A percentile compares a stretch with the other conserved stretches of the same genome.
Evolutionary conservation across 2,888 invertebrate species (phyloP).

Genomic region (Drosophila setosimentum): DNA sequence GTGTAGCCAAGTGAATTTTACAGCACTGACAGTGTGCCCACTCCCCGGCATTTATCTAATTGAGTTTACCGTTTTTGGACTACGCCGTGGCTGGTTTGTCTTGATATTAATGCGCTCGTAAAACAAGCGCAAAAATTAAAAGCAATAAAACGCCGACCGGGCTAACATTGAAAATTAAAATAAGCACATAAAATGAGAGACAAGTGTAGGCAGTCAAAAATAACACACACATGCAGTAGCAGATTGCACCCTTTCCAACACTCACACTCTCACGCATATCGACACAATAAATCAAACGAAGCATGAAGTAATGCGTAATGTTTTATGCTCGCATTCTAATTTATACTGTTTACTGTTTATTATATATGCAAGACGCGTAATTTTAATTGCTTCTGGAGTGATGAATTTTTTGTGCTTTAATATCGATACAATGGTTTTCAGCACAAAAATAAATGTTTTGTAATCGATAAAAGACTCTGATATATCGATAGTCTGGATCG

Average conservation of each 20-base stretch:
- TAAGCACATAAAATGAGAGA: slow-evolving; percentile 69
- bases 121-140: slow-evolving; percentile 76
- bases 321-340: slow-evolving; percentile 59
- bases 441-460: too few relatives aligned
- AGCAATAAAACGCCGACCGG: slow-evolving; percentile 65
- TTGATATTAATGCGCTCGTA: slow-evolving; percentile 79
- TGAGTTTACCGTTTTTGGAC: slow-evolving; percentile 60
- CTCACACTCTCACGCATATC: neutral
- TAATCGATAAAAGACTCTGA: neutral
- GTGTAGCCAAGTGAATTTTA: slow-evolving; percentile 71
- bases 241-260: neutral
- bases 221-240: slow-evolving; percentile 22
- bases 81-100: slow-evolving; percentile 53
- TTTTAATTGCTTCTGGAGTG: slow-evolving; percentile 43
- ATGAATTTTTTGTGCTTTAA: neutral
- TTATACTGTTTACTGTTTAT: slow-evolving; percentile 57
- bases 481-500: neutral
- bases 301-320: slow-evolving; percentile 57
- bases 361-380: slow-evolving; percentile 43
- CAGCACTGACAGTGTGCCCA: slow-evolving; percentile 32
- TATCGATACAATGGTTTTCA: neutral
- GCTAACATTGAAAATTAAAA: slow-evolving; percentile 75
- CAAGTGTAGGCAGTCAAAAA: slow-evolving; percentile 61
- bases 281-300: slow-evolving; percentile 71
- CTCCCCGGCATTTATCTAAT: slow-evolving; percentile 65